Base-by-base conservation (phyloP, 2,888 invertebrate genomes). In the Abrostola triplasia region DNA sequence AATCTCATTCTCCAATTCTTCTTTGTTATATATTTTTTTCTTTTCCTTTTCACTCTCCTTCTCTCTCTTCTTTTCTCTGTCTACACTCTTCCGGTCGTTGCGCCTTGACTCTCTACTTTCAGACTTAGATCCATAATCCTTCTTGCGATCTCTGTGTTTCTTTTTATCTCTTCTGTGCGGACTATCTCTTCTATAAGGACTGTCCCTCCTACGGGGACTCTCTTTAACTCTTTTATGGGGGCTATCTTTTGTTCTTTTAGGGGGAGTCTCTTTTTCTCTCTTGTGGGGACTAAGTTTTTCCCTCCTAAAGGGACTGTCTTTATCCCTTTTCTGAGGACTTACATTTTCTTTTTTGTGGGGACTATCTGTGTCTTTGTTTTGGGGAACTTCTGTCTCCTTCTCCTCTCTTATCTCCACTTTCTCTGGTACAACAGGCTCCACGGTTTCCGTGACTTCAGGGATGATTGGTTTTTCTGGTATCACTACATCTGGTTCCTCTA, bases 1-100 rank as follows among this genome's bases (percentile, higher is more conserved):
- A 9, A 95, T 88, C 73, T 94, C 94, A 47, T 72, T 88, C 51
- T 89, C 89, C 74, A 88, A 59, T 35, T 89, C 86, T 42, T 92
- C 87, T 68, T 84, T 89, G 54, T 59, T 77, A 7, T 73, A 62
- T 24, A 24, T 4, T 24, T 24, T 24, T 24, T 24, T 24, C 67
- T 84, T 87, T 53, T 62, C 83, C 73, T 65, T 85, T 60, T 84
- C 84, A 58, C 52, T 83, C 42, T 84, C 84, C 70, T 75, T 85
- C 50, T 85, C 85, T 67, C 80, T 81, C 56, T 77, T 79, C 53
- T 73, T 84, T 67, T 79, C 83, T 69, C 82, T 79, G 0, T 86
- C 84, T 6, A 72, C 65, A 79, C 81, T 81, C 69, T 81, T 84
- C 64, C 80, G 70, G 49, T 73, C 67, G 69, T 76, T 70, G 56